Evolutionary conservation across 2,888 invertebrate species (phyloP).

Genomic region (Ectemnius cavifrons): DNA sequence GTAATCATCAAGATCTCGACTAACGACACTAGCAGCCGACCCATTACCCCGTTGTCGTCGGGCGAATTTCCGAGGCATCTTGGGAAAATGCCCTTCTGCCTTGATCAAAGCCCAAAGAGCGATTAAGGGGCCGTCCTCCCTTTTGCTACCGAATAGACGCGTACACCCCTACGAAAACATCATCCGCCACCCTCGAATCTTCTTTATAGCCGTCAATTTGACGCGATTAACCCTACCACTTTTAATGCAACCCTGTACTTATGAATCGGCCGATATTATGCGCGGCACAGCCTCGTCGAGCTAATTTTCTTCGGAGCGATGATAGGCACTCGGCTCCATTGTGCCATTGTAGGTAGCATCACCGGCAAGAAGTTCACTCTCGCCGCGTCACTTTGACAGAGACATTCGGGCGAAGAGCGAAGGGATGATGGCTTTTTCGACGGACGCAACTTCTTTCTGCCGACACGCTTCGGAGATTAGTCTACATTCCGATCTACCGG

Average conservation of each 20-base stretch:
- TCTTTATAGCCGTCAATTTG: neutral
- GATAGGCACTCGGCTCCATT: neutral
- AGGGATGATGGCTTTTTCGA: neutral
- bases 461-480: neutral
- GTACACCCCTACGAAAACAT: too few species aligned
- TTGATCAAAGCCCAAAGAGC: constrained; percentile 6
- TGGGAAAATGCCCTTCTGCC: constrained; percentile 8
- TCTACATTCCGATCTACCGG: constrained; percentile 7
- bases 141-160: neutral
- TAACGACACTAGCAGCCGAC: constrained; percentile 35
- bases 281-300: neutral
- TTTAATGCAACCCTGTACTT: neutral
- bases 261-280: neutral
- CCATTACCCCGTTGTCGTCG: constrained; percentile 36
- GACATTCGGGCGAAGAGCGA: neutral
- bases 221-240: neutral
- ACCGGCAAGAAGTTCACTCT: neutral
- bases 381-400: neutral
- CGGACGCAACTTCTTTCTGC: neutral
- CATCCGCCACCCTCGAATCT: neutral
- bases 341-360: too few species aligned
- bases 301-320: neutral
- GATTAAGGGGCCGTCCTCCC: constrained; percentile 5
- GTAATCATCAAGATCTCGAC: constrained; percentile 56
- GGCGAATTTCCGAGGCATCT: constrained; percentile 37